Evolutionary conservation across 1,140 invertebrate genomes (phyloP), one percentile per base, ranked within the genome.

Genomic region (Bombyx mandarina): DNA sequence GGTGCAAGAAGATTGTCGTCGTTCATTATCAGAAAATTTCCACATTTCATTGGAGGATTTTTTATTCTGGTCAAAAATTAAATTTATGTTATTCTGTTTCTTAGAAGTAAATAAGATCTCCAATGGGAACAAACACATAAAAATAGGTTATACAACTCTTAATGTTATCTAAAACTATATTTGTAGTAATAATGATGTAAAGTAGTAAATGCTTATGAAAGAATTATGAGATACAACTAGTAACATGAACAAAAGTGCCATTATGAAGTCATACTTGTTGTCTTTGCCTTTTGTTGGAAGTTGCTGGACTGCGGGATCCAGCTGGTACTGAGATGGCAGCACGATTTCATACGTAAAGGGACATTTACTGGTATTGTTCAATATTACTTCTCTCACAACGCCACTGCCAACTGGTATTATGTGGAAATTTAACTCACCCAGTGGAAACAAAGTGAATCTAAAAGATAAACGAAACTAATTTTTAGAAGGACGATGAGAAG

Each of bases 361-460:
- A 63, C 82, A 87, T 73, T 86, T 83, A 53, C 84, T 84, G 3
- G 81, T 87, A 54, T 87, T 87, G 47, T 80, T 86, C 45, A 87
- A 62, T 48, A 84, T 83, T 12, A 87, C 77, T 45, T 87, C 84
- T 64, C 79, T 72, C 54, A 62, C 71, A 9, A 82, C 73, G 22
- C 70, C 70, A 47, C 69, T 81, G 7, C 81, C 84, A 10, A 87
- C 75, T 43, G 84, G 62, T 70, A 86, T 78, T 18, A 87, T 78
- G 54, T 84, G 71, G 53, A 87, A 87, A 62, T 86, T 87, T 47
- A 87, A 60, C 64, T 87, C 84, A 8, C 81, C 82, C 58, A 84
- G 55, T 18, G 84, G 84, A 56, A 84, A 86, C 12, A 87, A 59
- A 7, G 84, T 86, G 56, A 87, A 87, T 6, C 82, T 87, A 49